Percentiles rank a stretch among this genome's conserved stretches.
These are phyloP conservation scores for Stenotaenia linearis DNA, from an alignment of 2,888 invertebrate genomes.

Conservation along the genomic window DNA sequence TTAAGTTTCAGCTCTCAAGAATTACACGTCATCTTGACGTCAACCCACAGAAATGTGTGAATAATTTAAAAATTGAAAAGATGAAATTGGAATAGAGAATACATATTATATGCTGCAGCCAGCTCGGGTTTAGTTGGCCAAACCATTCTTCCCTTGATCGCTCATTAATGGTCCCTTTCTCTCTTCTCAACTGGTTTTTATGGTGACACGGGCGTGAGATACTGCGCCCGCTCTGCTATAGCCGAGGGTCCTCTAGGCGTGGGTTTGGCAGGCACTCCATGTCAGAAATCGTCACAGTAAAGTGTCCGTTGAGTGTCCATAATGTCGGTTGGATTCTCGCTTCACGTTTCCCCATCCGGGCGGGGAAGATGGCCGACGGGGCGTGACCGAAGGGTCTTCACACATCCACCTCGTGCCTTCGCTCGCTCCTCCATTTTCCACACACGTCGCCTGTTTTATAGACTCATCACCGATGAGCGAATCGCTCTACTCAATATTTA, in stretches of 20 bases:
- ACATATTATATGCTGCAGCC: too few species aligned
- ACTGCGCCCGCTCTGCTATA: not conserved
- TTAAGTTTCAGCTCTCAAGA: too few species aligned
- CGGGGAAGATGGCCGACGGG: not conserved
- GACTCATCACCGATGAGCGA: not conserved
- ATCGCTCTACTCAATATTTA: not conserved
- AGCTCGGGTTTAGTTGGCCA: not conserved
- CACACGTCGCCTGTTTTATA: not conserved
- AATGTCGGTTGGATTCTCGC: conserved; percentile 17
- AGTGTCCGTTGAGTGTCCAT: conserved; percentile 18
- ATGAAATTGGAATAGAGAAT: too few species aligned
- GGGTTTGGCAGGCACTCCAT: not conserved
- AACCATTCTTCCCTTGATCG: not conserved
- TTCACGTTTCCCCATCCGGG: conserved; percentile 18
- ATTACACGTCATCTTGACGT: too few species aligned
- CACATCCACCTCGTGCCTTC: not conserved
- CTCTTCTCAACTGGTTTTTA: not conserved
- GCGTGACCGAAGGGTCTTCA: not conserved
- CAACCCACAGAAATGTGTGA: too few species aligned
- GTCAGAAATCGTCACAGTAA: conserved; percentile 24
- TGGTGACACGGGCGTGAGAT: not conserved
- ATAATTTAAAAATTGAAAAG: too few species aligned
- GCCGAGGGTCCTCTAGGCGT: not conserved
- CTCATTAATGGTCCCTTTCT: not conserved
- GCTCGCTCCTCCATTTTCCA: not conserved